Conservation (phyloP, 2,113 vertebrate species). For the Rhea americana region DNA sequence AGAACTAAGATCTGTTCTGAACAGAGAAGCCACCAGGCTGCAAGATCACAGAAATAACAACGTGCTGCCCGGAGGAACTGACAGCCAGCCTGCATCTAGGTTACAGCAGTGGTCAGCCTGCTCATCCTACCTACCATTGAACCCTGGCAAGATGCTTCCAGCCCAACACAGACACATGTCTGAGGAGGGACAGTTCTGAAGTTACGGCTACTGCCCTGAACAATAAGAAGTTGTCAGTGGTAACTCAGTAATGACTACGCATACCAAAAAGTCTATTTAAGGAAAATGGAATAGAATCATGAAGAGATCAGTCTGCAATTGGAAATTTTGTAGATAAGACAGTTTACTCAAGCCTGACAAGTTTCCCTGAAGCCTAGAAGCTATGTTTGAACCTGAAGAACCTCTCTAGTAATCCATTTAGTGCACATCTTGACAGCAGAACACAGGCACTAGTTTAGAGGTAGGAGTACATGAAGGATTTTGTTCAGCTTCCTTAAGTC, state of each 20-base stretch:
- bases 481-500: neutral
- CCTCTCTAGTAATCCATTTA: neutral
- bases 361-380: neutral
- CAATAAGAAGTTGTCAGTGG: neutral
- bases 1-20: neutral
- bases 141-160: neutral
- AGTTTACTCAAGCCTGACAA: neutral
- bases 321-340: neutral
- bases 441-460: neutral
- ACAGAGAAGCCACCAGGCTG: neutral
- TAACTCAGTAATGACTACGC: neutral
- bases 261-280: neutral
- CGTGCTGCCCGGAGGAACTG: neutral
- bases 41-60: neutral
- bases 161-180: rapidly evolving
- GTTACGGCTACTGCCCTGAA: neutral
- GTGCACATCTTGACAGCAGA: neutral
- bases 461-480: neutral
- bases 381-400: neutral
- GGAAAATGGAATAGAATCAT: neutral
- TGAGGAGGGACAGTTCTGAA: neutral
- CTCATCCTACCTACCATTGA: neutral
- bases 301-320: neutral
- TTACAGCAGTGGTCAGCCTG: neutral
- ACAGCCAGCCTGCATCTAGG: neutral